phyloP scores from a whole-genome alignment of 2,888 invertebrate genomes.

The Lithophane semibrunnea region DNA sequence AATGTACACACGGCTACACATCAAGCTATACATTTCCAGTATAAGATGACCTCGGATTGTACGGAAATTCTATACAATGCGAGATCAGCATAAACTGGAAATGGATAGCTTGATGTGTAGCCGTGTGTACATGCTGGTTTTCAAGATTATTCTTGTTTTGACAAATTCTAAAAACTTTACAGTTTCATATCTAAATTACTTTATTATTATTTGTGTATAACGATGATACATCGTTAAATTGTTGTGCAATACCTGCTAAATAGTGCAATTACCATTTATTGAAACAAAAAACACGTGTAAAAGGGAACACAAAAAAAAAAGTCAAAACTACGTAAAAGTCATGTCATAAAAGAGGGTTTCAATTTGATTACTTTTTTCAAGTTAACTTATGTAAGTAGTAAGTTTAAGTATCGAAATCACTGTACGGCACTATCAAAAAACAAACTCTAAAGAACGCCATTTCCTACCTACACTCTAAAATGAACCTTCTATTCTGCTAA shows the following conservation, averaged over 20 bases:
- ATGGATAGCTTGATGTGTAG: too few relatives aligned
- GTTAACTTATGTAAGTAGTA: background rate
- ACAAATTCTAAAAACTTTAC: too few relatives aligned
- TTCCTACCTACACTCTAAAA: constrained; percentile 14
- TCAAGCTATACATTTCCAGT: too few relatives aligned
- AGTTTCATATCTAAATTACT: too few relatives aligned
- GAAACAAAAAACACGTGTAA: background rate
- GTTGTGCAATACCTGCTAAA: background rate
- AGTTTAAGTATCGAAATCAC: background rate
- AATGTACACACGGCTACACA: too few relatives aligned
- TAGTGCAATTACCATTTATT: background rate
- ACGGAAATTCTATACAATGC: too few relatives aligned
- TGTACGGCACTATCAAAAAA: background rate
- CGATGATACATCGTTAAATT: too few relatives aligned
- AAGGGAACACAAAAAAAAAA: too few relatives aligned
- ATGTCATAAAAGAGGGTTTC: background rate
- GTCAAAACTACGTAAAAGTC: background rate
- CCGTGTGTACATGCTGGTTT: background rate
- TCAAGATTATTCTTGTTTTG: background rate
- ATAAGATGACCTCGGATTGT: too few relatives aligned
- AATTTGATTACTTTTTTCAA: background rate
- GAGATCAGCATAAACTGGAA: too few relatives aligned
- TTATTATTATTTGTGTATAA: too few relatives aligned
- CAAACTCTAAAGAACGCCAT: background rate
- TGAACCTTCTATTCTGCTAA: constrained; percentile 22